These are phyloP conservation scores for Zoanthus solanderi DNA, from an alignment of 92 coral and sea anemone species.

Conservation along the genomic window DNA sequence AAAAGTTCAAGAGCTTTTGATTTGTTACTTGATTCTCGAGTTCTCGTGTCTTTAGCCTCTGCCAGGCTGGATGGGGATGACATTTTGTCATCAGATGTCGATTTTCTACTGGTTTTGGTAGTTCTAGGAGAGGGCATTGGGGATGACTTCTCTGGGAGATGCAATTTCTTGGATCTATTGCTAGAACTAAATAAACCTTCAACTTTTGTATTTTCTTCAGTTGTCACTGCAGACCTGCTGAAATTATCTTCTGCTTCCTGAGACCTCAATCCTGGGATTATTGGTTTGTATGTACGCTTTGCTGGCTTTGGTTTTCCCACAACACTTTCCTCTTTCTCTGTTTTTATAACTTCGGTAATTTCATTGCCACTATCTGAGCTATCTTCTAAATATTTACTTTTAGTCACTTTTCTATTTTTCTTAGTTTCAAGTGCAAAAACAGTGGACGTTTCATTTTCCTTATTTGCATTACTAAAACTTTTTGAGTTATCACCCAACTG, in stretches of 20 bases:
- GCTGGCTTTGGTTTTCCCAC: constrained; percentile 5
- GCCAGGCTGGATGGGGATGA: not conserved
- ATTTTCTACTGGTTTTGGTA: not conserved
- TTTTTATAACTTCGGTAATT: not conserved
- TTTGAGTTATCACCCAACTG: constrained; percentile 1
- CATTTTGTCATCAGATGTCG: not conserved
- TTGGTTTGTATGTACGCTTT: not conserved
- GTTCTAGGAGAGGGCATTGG: constrained; percentile 22
- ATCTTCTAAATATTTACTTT: constrained; percentile 24
- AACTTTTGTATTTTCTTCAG: not conserved
- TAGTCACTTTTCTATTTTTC: not conserved
- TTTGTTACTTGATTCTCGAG: not conserved
- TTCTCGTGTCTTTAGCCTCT: not conserved
- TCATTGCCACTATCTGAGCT: constrained; percentile 9
- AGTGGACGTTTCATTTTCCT: not conserved
- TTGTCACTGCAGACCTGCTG: not conserved
- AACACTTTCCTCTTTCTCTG: constrained; percentile 13
- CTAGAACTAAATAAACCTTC: not conserved
- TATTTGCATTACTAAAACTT: not conserved
- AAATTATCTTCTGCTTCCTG: constrained; percentile 6
- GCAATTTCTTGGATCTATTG: not conserved
- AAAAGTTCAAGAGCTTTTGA: constrained; percentile 31
- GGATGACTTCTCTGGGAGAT: not conserved
- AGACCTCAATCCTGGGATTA: not conserved
- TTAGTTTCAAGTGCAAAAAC: not conserved